Evolutionary conservation across 2,888 invertebrate genomes (phyloP), one percentile per base, ranked within the genome.

Genomic region (Syritta pipiens): DNA sequence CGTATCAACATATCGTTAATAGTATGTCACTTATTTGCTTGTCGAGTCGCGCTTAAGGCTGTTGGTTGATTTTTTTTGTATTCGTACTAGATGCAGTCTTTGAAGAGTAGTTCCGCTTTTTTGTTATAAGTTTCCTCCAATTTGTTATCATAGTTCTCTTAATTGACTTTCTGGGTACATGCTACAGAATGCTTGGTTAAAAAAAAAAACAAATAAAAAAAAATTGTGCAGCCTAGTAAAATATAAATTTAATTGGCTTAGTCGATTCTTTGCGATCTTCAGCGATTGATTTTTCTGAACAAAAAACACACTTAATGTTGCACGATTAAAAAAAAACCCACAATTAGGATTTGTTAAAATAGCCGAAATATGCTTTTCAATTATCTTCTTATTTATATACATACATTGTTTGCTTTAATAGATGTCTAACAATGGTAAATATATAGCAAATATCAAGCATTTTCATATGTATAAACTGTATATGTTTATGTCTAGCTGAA

Each of bases 51-150:
- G 20, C 22, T 51, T 35, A 51, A 51, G 12, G 32, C 26, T 37
- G 26, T 14, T 46, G 26, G 26, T 26, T 40, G 53, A 55, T 40
- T 17, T 35, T 49, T 48, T 30, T 32, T 30, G 20, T 35, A 53
- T 12, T 24, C 4, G 26, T 9, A 20, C 44, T 3, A 48, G 42
- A 49, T 51, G 63, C 40, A 51, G 30, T 63, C 63, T 63, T 40
- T 48, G 63, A 51, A 63, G 51, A 63, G 51, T 63, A 63, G 63
- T 51, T 63, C 63, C 63, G 63, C 63, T 63, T 63, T 63, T 63
- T 63, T 63, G 63, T 63, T 63, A 51, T 42, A 30, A 37, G 30
- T 42, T 63, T 63, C 63, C 51, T 63, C 14, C 51, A 48, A 49
- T 49, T 40, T 51, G 42, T 51, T 51, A 40, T 28, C 14, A 30